phyloP scores from a whole-genome alignment of 2,888 invertebrate genomes.

The Cephus pulcher region DNA sequence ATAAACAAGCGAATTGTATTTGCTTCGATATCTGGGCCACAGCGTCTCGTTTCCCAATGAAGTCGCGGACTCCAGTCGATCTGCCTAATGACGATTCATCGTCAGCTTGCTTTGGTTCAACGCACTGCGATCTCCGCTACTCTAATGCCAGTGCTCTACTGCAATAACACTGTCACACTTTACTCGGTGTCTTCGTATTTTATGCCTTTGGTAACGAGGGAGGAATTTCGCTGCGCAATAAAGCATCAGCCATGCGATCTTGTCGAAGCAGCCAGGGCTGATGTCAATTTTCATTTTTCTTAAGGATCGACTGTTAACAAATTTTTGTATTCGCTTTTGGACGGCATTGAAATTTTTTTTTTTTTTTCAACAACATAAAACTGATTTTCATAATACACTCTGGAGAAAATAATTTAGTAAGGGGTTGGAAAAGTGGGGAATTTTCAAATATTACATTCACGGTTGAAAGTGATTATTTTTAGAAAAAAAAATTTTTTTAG shows the following conservation, averaged over 20 bases:
- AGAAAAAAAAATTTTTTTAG: too few relatives aligned
- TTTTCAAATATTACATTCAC: too few relatives aligned
- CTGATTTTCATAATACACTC: too few relatives aligned
- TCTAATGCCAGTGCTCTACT: neutral
- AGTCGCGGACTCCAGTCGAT: slow-evolving; percentile 37
- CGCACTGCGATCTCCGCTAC: slow-evolving; percentile 30
- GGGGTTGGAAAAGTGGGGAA: too few relatives aligned
- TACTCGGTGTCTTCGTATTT: neutral
- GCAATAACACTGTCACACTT: neutral
- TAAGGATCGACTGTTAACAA: neutral
- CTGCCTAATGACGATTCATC: slow-evolving; percentile 41
- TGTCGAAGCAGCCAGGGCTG: neutral
- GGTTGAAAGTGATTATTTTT: too few relatives aligned
- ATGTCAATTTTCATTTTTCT: neutral
- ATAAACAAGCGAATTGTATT: slow-evolving; percentile 33
- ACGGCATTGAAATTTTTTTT: too few relatives aligned
- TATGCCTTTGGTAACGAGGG: slow-evolving; percentile 5
- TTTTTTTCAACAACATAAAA: too few relatives aligned
- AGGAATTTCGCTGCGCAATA: neutral
- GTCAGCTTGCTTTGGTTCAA: slow-evolving; percentile 43
- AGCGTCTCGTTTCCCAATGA: slow-evolving; percentile 51
- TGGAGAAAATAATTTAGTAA: too few relatives aligned
- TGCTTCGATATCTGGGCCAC: slow-evolving; percentile 49
- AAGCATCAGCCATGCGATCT: neutral
- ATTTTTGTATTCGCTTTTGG: too few relatives aligned